These are phyloP conservation scores for Sinohyriopsis cumingii DNA, from an alignment of 2,888 invertebrate species.

Conservation along the genomic window DNA sequence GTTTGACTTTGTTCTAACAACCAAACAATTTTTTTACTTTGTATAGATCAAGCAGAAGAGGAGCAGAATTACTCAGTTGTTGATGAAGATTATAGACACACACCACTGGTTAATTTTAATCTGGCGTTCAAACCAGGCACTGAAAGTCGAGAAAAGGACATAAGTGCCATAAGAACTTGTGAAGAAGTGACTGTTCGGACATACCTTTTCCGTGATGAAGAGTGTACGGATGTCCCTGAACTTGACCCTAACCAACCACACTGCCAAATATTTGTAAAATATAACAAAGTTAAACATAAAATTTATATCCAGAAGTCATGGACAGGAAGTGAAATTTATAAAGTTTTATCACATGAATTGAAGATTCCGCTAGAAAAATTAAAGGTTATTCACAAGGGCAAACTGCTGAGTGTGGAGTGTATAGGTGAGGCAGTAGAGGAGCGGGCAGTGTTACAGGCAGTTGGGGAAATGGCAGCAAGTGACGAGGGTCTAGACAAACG, in stretches of 20 bases:
- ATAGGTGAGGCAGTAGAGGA: constrained; percentile 34
- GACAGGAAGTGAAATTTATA: constrained; percentile 48
- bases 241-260: constrained; percentile 25
- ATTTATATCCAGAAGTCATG: constrained; percentile 47
- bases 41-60: no score
- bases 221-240: constrained; percentile 44
- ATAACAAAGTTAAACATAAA: constrained; percentile 52
- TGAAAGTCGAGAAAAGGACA: no score
- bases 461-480: constrained; percentile 55
- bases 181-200: background rate
- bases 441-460: constrained; percentile 56
- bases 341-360: constrained; percentile 41
- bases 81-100: no score
- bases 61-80: no score
- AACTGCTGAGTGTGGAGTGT: constrained; percentile 38
- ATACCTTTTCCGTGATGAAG: constrained; percentile 33
- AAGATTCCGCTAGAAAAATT: constrained; percentile 56
- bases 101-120: no score
- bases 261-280: constrained; percentile 47
- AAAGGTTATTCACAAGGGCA: constrained; percentile 62
- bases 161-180: no score
- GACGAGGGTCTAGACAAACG: constrained; percentile 49
- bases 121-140: no score
- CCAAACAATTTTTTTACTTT: no score
- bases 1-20: no score